These are phyloP conservation scores for Otolemur garnettii DNA, from an alignment of 2,113 vertebrate species.

Conservation along the genomic window DNA sequence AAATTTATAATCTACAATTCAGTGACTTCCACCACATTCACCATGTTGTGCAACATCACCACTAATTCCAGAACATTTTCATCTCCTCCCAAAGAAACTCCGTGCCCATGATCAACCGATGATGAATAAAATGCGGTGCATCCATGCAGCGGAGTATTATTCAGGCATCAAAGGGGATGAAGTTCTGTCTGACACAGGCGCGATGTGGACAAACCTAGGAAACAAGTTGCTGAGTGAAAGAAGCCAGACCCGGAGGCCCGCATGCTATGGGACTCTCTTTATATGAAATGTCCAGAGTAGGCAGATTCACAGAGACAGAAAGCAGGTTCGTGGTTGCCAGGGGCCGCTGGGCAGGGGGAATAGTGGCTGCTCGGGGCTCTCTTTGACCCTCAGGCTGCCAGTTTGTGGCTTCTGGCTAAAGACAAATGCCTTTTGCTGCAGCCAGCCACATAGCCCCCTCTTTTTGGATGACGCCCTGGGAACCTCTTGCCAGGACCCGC, in stretches of 20 bases:
- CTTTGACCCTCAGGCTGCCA: not conserved
- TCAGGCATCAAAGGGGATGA: not conserved
- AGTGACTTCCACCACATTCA: not conserved
- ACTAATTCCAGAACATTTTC: not conserved
- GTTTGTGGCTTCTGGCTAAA: not conserved
- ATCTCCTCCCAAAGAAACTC: not conserved
- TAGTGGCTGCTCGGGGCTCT: not conserved
- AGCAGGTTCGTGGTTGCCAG: no score
- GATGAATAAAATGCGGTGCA: not conserved
- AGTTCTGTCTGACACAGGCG: fast-evolving
- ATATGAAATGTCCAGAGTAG: not conserved
- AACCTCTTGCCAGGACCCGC: not conserved
- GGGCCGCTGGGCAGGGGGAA: no score
- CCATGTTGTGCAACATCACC: no score
- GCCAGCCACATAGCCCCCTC: not conserved
- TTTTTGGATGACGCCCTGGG: not conserved
- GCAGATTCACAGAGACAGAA: no score
- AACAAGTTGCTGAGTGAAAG: not conserved
- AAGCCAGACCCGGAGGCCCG: not conserved
- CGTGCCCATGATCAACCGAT: not conserved
- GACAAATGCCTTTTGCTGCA: not conserved
- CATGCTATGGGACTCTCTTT: no score
- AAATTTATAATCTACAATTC: not conserved
- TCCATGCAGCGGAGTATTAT: not conserved
- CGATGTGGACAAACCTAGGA: not conserved